These are phyloP conservation scores for Cyprinodon variegatus DNA, from an alignment of 2,113 vertebrate genomes.

Conservation along the genomic window DNA sequence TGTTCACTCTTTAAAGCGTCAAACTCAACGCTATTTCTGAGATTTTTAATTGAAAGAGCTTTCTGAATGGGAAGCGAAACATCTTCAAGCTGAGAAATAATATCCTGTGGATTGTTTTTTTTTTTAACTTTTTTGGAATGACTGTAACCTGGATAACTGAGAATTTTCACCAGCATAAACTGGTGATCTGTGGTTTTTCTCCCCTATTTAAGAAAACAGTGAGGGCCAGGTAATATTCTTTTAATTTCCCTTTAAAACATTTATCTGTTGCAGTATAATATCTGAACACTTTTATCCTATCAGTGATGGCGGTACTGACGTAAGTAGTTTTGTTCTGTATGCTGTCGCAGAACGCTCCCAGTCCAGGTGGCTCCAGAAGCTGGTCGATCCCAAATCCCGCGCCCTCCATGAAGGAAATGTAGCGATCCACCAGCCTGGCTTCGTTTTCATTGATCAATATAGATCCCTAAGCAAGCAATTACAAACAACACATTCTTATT, in stretches of 20 bases:
- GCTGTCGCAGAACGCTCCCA: conserved; percentile 89
- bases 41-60: too few relatives aligned
- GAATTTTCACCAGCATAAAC: too few relatives aligned
- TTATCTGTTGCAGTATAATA: background rate
- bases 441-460: conserved; percentile 81
- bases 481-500: background rate
- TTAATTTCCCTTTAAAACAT: background rate
- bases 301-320: conserved; percentile 48
- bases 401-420: conserved; percentile 86
- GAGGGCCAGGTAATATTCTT: background rate
- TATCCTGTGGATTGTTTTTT: too few relatives aligned
- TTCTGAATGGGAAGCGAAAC: too few relatives aligned
- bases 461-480: conserved; percentile 80
- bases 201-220: too few relatives aligned
- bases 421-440: conserved; percentile 83
- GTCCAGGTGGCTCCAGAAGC: conserved; percentile 88
- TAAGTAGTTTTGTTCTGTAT: conserved; percentile 61
- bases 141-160: too few relatives aligned
- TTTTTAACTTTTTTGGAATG: too few relatives aligned
- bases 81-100: too few relatives aligned
- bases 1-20: too few relatives aligned
- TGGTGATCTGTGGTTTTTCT: too few relatives aligned
- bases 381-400: conserved; percentile 89
- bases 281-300: background rate
- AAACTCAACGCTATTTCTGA: too few relatives aligned